These are phyloP conservation scores for Slavum lentiscoides DNA, from an alignment of 2,888 invertebrate species.

Conservation along the genomic window DNA sequence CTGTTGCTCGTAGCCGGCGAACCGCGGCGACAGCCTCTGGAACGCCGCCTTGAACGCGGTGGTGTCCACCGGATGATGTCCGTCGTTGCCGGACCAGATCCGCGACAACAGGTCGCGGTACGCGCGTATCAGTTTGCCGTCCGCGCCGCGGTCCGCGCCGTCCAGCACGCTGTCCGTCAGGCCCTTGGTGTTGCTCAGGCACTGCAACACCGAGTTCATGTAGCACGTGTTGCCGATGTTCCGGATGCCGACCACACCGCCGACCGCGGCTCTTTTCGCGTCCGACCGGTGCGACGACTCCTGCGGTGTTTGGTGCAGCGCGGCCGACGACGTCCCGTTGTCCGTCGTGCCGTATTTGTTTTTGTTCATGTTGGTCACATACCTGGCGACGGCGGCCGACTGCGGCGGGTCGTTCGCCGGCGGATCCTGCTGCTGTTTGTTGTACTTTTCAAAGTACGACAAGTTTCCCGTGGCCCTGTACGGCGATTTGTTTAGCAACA, in stretches of 20 bases:
- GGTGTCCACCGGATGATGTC: constrained; percentile 56
- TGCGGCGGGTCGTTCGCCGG: not conserved
- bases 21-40: constrained; percentile 70
- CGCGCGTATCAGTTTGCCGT: constrained; percentile 58
- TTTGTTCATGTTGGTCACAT: constrained; percentile 41
- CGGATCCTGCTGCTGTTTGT: constrained; percentile 35
- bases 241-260: constrained; percentile 81
- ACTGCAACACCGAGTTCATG: constrained; percentile 94
- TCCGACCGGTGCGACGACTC: constrained; percentile 13
- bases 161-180: constrained; percentile 53
- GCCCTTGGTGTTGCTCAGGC: constrained; percentile 75
- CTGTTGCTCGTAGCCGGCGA: constrained; percentile 79
- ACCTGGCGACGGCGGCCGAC: not conserved
- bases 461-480: constrained; percentile 22
- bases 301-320: not conserved
- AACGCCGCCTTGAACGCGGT: constrained; percentile 57
- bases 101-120: constrained; percentile 57
- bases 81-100: constrained; percentile 55
- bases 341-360: constrained; percentile 21
- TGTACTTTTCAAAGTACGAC: constrained; percentile 48
- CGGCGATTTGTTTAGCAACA: constrained; percentile 36
- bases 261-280: constrained; percentile 58
- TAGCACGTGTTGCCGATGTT: constrained; percentile 96
- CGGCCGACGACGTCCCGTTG: constrained; percentile 1
- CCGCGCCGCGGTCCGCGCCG: constrained; percentile 36